phyloP scores from a whole-genome alignment of 1,140 invertebrate genomes.

The Aphis gossypii region DNA sequence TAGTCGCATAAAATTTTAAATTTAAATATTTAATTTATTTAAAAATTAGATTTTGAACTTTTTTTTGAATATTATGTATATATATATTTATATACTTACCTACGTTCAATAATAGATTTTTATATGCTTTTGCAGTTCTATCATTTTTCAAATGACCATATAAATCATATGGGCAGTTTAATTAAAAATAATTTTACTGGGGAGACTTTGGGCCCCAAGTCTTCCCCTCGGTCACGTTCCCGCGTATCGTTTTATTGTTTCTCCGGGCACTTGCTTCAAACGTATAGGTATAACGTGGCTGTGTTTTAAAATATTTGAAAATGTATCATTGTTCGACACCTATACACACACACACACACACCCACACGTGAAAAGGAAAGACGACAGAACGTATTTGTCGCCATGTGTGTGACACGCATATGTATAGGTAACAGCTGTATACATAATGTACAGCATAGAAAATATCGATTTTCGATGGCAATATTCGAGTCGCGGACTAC shows the following conservation, averaged over 20 bases:
- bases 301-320: neutral
- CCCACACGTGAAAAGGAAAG: no score
- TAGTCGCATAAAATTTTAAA: no score
- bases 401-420: neutral
- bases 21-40: no score
- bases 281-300: neutral
- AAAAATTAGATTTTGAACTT: no score
- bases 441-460: neutral
- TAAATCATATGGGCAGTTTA: neutral
- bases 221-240: neutral
- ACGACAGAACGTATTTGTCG: neutral
- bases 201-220: neutral
- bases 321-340: neutral
- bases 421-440: neutral
- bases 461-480: neutral
- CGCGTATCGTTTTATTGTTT: neutral
- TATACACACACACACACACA: no score
- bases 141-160: neutral
- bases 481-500: neutral
- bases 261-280: neutral
- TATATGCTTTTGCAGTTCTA: no score
- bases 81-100: no score
- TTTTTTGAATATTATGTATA: no score
- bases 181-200: neutral
- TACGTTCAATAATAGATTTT: no score